Evolutionary conservation across 1,140 invertebrate genomes (phyloP), one percentile per base, ranked within the genome.

Genomic region (Melanaphis sacchari): DNA sequence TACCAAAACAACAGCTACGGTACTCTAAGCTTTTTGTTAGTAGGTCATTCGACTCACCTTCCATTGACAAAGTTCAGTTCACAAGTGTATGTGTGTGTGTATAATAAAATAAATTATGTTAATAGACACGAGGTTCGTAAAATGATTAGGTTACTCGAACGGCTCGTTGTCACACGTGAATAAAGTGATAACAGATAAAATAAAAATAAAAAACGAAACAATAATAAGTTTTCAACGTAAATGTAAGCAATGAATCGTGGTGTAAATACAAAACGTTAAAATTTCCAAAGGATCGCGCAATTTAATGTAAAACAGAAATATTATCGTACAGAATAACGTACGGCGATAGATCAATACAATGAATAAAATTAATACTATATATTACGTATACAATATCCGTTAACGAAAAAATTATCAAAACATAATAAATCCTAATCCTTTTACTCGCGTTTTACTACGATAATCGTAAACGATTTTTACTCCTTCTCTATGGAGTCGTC

Each of bases 21-120:
- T 93, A 93, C 81, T 93, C 91, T 85, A 93, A 93, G 89, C 36
- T 92, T 84, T 84, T 52, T 52, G 66, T 38, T 84, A 93, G 91
- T 93, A 93, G 91, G 91, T 54, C 91, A 84, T 93, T 93, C 91
- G 91, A 93, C 91, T 93, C 91, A 93, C 91, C 91, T 93, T 93
- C 91, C 91, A 84, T 93, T 49, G 91, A 66, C 81, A 85, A 85
- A 54, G 91, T 93, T 85, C 81, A 52, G 81, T 82, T 84, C 81
- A 52, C 81, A 81, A 41, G 41, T 88, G 85, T 88, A 46, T 88
- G 84, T 87, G 43, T 49, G 43, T 87, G 84, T 46, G 84, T 85
- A 85, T 85, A 84, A 84, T 26, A 40, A 40, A 41, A 40, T 84
- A 26, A 84, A 40, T 84, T 40, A 84, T 40, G 82, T 84, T 38